Evolutionary conservation across 2,797 vertebrate species (phyloP), one percentile per base, ranked within the genome.

Genomic region (Takifugu ocellatus): DNA sequence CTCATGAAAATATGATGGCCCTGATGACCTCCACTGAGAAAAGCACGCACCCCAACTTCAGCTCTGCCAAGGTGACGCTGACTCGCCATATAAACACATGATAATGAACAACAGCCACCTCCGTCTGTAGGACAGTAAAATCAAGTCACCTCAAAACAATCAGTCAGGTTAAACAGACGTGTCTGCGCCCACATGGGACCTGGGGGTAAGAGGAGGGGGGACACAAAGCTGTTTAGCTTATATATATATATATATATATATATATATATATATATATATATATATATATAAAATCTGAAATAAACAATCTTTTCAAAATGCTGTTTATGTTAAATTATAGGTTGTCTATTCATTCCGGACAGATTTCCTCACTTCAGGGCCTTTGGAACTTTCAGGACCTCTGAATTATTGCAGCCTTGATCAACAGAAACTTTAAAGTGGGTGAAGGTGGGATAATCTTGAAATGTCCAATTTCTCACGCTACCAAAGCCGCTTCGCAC

Each of bases 391-490:
- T 43, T 43, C 42, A 43, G 42, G 42, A 16, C 42, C 2, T 43
- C 42, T 43, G 42, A 14, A 43, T 43, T 43, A 43, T 43, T 43
- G 12, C 12, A 16, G 42, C 15, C 12, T 59, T 2, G 2, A 54
- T 44, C 63, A 49, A 66, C 44, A n/a, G 56, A 43, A 53, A 56
- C 36, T 48, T 61, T 3, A 25, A 56, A 62, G n/a, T 17, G 21
- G 21, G 49, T 33, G 6, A 44, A 47, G 56, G 36, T 61, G 55
- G 48, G 47, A 56, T 52, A 59, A 70, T 27, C 31, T 47, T 61
- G 10, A 56, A 56, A 27, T 66, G 63, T 72, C 55, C 58, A 65
- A 70, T 81, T 88, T 87, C 84, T 82, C 87, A 85, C 59, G 49
- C 70, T 75, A 68, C 61, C 57, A 66, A 60, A 52, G 56, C 51